Evolutionary conservation across 2,113 vertebrate genomes (phyloP), one percentile per base, ranked within the genome.

Genomic region (Tonatia bakeri): DNA sequence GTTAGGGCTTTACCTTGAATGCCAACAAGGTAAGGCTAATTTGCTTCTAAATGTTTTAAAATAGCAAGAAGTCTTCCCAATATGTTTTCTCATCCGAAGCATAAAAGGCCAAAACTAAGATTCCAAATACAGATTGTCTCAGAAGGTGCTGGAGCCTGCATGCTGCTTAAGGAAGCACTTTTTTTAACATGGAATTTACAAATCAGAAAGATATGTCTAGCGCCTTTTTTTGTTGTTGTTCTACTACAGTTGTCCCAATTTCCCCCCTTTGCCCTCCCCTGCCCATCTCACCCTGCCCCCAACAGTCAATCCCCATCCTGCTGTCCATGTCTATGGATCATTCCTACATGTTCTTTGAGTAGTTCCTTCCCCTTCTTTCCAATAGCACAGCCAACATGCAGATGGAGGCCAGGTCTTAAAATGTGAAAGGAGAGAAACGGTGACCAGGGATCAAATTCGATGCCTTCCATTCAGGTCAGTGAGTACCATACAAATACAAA

Each of bases 91-190:
- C 64, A 94, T 33, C 36, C 84, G 56, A 96, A 87, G 45, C 40
- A 81, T 91, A 47, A 94, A 97, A 73, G 26, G n/a, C 87, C 94
- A 82, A 96, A 96, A 96, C 69, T 92, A 95, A 95, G 4, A 94
- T 82, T 96, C 75, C 88, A 94, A 92, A 75, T 61, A 92, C 7
- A 5, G n/a, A 94, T 87, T 93, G 94, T 69, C 79, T 96, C 70
- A 61, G 94, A 45, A 93, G 22, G 20, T 91, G 70, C 65, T 43
- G 36, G 72, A 59, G 26, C n/a, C 76, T 92, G 82, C 45, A 54
- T 50, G 95, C 96, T 91, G 15, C 45, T 96, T 87, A 72, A 75
- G 10, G 36, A 83, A 98, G 87, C 2, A 59, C 24, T 77, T 76
- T 38, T n/a, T 94, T 93, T 75, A 65, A 85, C 80, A 72, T 45